Evolutionary conservation across 2,888 invertebrate species (phyloP).

Genomic region (Chalcosyrphus nemorum): DNA sequence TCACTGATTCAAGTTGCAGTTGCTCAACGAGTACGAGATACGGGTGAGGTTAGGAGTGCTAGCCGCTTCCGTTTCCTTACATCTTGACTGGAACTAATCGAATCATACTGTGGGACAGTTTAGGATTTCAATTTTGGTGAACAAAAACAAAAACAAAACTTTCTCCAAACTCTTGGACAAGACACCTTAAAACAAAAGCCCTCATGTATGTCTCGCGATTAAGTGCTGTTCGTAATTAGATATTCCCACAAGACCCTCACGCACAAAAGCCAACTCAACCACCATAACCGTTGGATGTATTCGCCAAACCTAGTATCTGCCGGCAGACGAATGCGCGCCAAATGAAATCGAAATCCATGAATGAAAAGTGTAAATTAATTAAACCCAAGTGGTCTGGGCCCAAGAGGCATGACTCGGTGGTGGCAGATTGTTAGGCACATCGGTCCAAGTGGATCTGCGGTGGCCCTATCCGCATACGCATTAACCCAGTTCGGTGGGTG

Average conservation of each 20-base stretch:
- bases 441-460: conserved; percentile 16
- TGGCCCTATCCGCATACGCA: conserved; percentile 17
- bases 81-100: neutral
- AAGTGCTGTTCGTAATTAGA: conserved; percentile 3
- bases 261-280: conserved; percentile 2
- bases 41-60: conserved; percentile 9
- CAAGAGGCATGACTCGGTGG: conserved; percentile 26
- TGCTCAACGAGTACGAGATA: neutral
- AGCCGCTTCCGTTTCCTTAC: conserved; percentile 32
- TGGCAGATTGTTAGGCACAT: neutral
- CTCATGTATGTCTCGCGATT: neutral
- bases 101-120: neutral
- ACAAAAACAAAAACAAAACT: no score
- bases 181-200: conserved; percentile 10
- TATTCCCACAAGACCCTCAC: conserved; percentile 15
- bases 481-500: conserved; percentile 65
- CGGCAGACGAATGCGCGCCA: conserved; percentile 20
- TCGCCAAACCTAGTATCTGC: conserved; percentile 21
- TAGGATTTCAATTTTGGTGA: neutral
- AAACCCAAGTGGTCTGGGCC: conserved; percentile 6
- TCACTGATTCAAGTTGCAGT: neutral
- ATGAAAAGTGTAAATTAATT: conserved; percentile 44
- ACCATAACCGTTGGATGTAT: conserved; percentile 31
- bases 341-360: conserved; percentile 49
- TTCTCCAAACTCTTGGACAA: conserved; percentile 12